phyloP scores from a whole-genome alignment of 1,140 invertebrate genomes.

The Linepithema humile region DNA sequence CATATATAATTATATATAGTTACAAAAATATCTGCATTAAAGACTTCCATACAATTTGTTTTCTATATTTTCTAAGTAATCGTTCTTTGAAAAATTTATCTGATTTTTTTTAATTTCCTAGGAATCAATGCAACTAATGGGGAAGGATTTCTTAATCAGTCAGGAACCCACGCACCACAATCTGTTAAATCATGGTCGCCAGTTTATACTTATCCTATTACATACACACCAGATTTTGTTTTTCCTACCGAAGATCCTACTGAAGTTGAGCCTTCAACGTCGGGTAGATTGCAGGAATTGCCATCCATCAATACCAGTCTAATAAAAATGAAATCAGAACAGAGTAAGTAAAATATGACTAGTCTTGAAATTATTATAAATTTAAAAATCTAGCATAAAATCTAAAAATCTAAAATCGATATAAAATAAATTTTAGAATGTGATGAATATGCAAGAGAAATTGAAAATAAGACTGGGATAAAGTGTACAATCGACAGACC shows the following conservation, averaged over 20 bases:
- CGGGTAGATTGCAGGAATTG: neutral
- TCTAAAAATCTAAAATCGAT: no score
- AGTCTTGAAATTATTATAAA: neutral
- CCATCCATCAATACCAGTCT: neutral
- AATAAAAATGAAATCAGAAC: constrained; percentile 46
- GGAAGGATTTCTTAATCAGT: neutral
- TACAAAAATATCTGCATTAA: constrained; percentile 9
- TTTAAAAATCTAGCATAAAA: neutral
- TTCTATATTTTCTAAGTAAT: constrained; percentile 22
- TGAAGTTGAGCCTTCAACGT: neutral
- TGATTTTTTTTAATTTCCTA: constrained; percentile 6
- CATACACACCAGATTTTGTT: neutral
- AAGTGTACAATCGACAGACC: neutral
- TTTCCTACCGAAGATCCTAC: no score
- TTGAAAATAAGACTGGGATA: neutral
- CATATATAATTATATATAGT: neutral
- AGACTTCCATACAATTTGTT: neutral
- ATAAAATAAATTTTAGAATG: constrained; percentile 53
- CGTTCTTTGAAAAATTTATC: neutral
- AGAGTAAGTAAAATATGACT: constrained; percentile 51
- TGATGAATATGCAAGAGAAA: constrained; percentile 50
- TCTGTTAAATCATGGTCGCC: no score
- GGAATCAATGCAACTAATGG: neutral
- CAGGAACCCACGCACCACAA: neutral
- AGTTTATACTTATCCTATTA: no score